These are phyloP conservation scores for Albula glossodonta DNA, from an alignment of 2,113 vertebrate species.

Conservation along the genomic window DNA sequence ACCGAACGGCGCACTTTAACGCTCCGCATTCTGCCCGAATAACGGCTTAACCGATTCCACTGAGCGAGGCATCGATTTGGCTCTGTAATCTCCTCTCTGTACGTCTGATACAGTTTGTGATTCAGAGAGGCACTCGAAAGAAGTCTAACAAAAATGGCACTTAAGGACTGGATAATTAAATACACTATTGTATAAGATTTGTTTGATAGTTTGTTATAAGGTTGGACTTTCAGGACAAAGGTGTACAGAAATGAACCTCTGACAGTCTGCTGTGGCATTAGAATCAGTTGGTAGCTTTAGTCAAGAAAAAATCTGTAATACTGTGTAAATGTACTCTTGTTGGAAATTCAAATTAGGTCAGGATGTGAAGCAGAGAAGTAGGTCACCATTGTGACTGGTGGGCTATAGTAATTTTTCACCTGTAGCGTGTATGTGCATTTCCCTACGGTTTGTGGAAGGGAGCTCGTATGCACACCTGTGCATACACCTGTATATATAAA, in stretches of 20 bases:
- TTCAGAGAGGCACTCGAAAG: background rate
- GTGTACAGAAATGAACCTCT: background rate
- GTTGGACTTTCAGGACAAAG: background rate
- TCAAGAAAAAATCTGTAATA: background rate
- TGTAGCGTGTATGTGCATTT: background rate
- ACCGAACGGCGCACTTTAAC: too few relatives aligned
- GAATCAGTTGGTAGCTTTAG: background rate
- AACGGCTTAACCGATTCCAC: too few relatives aligned
- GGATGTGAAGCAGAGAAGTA: conserved; percentile 7
- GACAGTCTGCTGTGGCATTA: background rate
- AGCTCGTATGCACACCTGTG: background rate
- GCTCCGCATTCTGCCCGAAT: too few relatives aligned
- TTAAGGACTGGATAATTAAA: background rate
- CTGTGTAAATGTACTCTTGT: conserved; percentile 7
- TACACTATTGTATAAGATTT: too few relatives aligned
- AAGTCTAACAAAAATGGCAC: background rate
- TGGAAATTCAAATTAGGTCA: conserved; percentile 17
- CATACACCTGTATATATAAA: background rate
- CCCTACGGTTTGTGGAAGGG: background rate
- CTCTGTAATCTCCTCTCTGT: too few relatives aligned
- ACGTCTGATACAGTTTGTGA: background rate
- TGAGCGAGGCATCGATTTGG: too few relatives aligned
- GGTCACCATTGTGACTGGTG: background rate
- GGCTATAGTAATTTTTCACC: background rate
- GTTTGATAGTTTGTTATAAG: background rate